These are phyloP conservation scores for Colletes gigas DNA, from an alignment of 1,140 invertebrate genomes.

Conservation along the genomic window DNA sequence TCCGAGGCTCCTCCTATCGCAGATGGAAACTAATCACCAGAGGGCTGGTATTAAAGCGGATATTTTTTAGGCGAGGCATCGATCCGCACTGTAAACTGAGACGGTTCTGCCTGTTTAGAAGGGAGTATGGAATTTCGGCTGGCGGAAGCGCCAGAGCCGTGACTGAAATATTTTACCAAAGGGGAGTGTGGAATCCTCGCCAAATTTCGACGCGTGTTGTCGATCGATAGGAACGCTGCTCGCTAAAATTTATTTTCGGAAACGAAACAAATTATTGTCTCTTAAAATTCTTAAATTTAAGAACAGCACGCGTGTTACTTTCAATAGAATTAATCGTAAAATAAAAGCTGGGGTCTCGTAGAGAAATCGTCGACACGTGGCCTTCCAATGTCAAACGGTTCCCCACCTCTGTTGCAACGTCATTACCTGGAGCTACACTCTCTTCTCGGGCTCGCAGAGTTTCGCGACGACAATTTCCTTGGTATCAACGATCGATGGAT, in stretches of 20 bases:
- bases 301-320: too few relatives aligned
- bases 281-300: too few relatives aligned
- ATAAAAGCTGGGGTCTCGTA: too few relatives aligned
- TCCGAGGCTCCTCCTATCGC: not conserved
- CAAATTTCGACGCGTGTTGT: not conserved
- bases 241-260: too few relatives aligned
- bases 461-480: slow-evolving; percentile 21
- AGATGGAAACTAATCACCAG: not conserved
- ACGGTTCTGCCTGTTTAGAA: not conserved
- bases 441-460: not conserved
- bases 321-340: too few relatives aligned
- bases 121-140: slow-evolving; percentile 22
- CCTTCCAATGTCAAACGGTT: too few relatives aligned
- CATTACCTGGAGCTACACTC: not conserved
- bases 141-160: too few relatives aligned
- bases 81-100: slow-evolving; percentile 34
- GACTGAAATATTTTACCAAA: too few relatives aligned
- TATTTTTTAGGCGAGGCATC: slow-evolving; percentile 13
- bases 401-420: too few relatives aligned
- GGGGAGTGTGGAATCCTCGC: not conserved
- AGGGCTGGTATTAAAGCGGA: not conserved
- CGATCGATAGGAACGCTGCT: too few relatives aligned
- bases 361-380: too few relatives aligned
- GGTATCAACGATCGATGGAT: slow-evolving; percentile 29
- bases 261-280: too few relatives aligned